Base-by-base conservation (phyloP, 2,888 invertebrate genomes). In the Phrixothrix hirtus region DNA sequence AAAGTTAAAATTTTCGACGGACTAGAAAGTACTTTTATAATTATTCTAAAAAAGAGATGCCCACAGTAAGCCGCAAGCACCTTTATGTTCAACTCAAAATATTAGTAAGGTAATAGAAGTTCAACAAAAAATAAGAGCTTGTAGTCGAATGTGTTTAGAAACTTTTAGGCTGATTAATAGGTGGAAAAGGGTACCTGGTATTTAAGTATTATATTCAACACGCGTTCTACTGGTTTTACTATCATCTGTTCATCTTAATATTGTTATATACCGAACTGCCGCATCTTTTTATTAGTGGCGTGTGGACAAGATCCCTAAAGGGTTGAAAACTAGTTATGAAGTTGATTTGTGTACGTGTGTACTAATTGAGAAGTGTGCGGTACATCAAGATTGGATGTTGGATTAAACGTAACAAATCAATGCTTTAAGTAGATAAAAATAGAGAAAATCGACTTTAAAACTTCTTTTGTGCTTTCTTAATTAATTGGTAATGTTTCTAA, bases 171-270 rank as follows among this genome's bases (percentile, higher is more conserved):
- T 67, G 65, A 69, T 67, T 68, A 67, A 66, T 68, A 62, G 60
- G 58, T 61, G 43, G 57, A 51, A 61, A 58, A 59, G 64, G 65
- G 66, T 57, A 57, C 60, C 39, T 62, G 63, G 59, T 56, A 59
- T 57, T 47, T 34, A 56, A 45, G 58, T 55, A 63, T 65, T 67
- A 65, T 64, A 61, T 58, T 50, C 52, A 59, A 64, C 66, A 65
- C 69, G 69, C 66, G 69, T 62, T 62, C 57, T 64, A 68, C 67
- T 48, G 34, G 42, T 44, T 48, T 37, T 43, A 51, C 62, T 64
- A 66, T 70, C 67, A 69, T 70, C 69, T 68, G 68, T 65, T 67
- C 70, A 69, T 69, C 68, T 67, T 60, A 63, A 61, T 62, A 63
- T 60, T 45, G 37, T 47, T 36, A 30, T 39, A 15, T 57, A 53